Percentiles rank a stretch among this genome's conserved stretches.
These are phyloP conservation scores for Agelas oroides DNA, from an alignment of 37 sponge, comb jelly and placozoan species.

Conservation along the genomic window DNA sequence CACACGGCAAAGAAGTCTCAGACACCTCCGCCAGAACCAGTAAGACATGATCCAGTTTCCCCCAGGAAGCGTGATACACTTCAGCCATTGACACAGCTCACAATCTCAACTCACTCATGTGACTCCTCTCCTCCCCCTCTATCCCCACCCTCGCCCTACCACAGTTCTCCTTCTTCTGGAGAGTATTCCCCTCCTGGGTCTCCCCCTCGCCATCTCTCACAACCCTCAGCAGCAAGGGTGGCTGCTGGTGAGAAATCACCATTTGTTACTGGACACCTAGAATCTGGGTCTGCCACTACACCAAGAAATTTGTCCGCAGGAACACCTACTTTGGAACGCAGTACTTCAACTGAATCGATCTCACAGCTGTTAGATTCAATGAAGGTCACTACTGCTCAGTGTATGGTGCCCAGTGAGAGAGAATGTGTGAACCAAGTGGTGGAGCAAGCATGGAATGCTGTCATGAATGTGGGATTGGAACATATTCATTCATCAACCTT, in stretches of 20 bases:
- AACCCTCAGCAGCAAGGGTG: conserved; percentile 24
- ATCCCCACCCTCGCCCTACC: conserved; percentile 39
- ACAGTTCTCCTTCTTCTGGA: background rate
- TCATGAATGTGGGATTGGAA: background rate
- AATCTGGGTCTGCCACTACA: background rate
- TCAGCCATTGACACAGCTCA: background rate
- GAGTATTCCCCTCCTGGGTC: conserved; percentile 58
- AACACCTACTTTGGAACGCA: conserved; percentile 1
- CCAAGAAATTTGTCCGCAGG: background rate
- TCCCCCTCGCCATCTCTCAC: conserved; percentile 48
- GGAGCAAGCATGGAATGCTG: conserved; percentile 44
- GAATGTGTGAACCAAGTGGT: conserved; percentile 42
- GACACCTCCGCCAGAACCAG: background rate
- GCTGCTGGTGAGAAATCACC: conserved; percentile 30
- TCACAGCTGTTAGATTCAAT: conserved; percentile 19
- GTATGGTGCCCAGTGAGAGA: conserved; percentile 58
- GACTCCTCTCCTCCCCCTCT: conserved; percentile 32
- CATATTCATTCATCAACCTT: background rate
- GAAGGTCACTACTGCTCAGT: conserved; percentile 29
- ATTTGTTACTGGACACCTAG: background rate
- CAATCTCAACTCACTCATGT: background rate
- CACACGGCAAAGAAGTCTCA: conserved; percentile 11
- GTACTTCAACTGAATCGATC: conserved; percentile 24
- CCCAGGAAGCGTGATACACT: background rate
- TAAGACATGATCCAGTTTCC: background rate